Base-by-base conservation (phyloP, 2,113 vertebrate species). In the Brachypodius melanocephalos region DNA sequence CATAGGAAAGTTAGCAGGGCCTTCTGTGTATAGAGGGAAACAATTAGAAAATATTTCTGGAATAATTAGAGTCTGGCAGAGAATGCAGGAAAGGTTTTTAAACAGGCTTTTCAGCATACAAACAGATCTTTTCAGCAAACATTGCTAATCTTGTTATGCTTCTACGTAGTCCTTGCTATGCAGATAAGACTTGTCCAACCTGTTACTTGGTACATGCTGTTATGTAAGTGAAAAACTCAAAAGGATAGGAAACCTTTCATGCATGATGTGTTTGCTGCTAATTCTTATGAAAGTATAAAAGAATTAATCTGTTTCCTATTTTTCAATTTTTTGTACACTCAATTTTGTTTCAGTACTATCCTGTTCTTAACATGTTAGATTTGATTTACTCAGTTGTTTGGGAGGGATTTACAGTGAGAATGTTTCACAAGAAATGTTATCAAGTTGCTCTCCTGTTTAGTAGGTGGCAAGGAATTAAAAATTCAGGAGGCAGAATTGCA, bases 131-230 rank as follows among this genome's bases (percentile, higher is more conserved):
- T 95, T 95, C 45, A 75, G 22, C 93, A 95, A 94, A 88, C 86
- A 66, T 24, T 32, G 52, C 79, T 95, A 91, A 95, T 95, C 93
- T 94, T 4, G 31, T 75, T 76, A 54, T 83, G 25, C 80, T 93
- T 85, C 89, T 86, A 15, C 17, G 15, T 92, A 93, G 90, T 78
- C 71, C 91, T 95, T 91, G 88, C 93, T 68, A 5, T 91, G 88
- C 73, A 90, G 91, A 96, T 79, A 94, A 94, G 93, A 83, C 77
- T 94, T 79, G 73, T 32, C 59, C 86, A 84, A 85, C 88, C 73
- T 92, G 82, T 94, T 96, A 61, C 71, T 68, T 13, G 2, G 80
- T 78, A 68, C 58, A 36, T 36, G 66, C 62, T 92, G 73, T 95
- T 88, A 92, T 57, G 17, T 75, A 95, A 96, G 52, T 49, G 74